These are phyloP conservation scores for Aquatica leii DNA, from an alignment of 2,888 invertebrate species.

Conservation along the genomic window DNA sequence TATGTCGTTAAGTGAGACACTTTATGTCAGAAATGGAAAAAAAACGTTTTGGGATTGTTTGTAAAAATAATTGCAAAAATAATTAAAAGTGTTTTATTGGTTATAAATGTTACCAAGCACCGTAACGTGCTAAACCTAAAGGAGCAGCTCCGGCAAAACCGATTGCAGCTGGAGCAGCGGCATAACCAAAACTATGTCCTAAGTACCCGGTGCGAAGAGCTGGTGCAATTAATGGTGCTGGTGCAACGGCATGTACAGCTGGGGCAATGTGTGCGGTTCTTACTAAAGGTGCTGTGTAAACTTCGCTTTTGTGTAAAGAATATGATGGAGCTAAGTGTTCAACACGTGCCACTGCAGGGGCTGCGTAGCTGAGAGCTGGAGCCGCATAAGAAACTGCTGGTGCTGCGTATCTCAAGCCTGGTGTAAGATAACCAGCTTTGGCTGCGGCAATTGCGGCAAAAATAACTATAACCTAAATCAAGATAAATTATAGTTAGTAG, in stretches of 20 bases:
- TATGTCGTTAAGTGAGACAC: too few species aligned
- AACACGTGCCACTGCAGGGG: conserved; percentile 4
- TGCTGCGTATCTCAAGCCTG: not conserved
- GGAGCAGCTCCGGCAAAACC: too few species aligned
- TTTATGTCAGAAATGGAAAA: too few species aligned
- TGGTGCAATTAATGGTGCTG: not conserved
- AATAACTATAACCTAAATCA: conserved; percentile 1
- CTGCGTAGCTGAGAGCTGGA: not conserved
- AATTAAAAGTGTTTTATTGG: too few species aligned
- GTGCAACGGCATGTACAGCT: not conserved
- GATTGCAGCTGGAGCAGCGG: too few species aligned
- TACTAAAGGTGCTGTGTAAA: not conserved
- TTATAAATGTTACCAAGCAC: conserved; percentile 2
- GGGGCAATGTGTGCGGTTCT: conserved; percentile 1
- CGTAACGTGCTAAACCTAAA: not conserved
- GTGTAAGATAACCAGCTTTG: conserved; percentile 1
- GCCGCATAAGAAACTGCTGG: not conserved
- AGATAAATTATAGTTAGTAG: too few species aligned
- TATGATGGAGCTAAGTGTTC: conserved; percentile 7
- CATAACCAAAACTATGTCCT: not conserved
- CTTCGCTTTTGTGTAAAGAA: not conserved
- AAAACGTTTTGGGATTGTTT: too few species aligned
- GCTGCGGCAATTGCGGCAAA: not conserved
- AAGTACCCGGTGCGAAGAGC: not conserved
- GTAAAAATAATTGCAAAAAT: too few species aligned